Evolutionary conservation across 53 echinoderm and acorn worm species (phyloP), one percentile per base, ranked within the genome.

Genomic region (Stichopus horrens): DNA sequence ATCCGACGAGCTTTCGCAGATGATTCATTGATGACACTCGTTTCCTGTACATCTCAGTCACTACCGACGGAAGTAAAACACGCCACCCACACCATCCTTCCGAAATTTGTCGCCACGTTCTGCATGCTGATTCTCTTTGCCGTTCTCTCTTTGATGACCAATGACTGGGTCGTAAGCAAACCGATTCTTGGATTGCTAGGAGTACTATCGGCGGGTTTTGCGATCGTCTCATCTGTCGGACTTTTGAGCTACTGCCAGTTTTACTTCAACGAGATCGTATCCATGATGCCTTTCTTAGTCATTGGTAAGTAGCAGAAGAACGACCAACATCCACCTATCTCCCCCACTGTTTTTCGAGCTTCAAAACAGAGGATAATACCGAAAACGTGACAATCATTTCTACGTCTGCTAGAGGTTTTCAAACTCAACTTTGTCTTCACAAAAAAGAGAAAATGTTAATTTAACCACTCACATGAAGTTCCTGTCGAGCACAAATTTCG

Each of bases 161-260:
- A 93, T n/a, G 98, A 97, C 83, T 99, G 99, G 99, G 99, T 99
- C 7, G 93, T 94, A 9, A 96, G 96, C 76, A 99, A 96, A 81
- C 99, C 99, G 7, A 93, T 96, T 90, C 91, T 99, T 0, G 99
- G 94, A 7, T 79, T 95, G 23, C 88, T 96, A 58, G 99, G 99
- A 0, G 99, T 99, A 9, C 53, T 96, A 73, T 94, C 94, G 0
- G 94, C 99, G 5, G 92, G 86, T 5, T 93, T 99, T 57, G 94
- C 96, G 51, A 94, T 99, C 74, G 59, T 96, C 63, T 96, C 96
- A 0, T 88, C 99, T n/a, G 88, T 99, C 6, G 99, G 99, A 10
- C 74, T 96, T 55, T 90, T 95, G 66, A 93, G 94, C 88, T 94
- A 91, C 55, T 85, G 88, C 53, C 92, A 91, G 4, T 87, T 99